Evolutionary conservation across 2,113 vertebrate species (phyloP).

Genomic region (Phalacrocorax carbo): DNA sequence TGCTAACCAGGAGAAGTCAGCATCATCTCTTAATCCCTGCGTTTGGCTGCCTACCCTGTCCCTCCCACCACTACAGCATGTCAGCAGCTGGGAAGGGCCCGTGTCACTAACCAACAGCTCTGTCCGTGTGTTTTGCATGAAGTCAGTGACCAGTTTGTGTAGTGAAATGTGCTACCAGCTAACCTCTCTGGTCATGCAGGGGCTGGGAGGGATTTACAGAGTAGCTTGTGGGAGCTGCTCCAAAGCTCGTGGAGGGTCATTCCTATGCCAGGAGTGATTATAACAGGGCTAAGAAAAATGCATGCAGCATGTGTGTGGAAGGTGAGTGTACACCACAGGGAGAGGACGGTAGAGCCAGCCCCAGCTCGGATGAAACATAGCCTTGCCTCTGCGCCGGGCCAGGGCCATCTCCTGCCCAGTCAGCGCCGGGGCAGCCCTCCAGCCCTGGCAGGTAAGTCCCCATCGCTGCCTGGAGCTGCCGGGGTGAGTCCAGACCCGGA

Average conservation of each 20-base stretch:
- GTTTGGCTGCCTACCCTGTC: background rate
- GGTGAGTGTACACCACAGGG: background rate
- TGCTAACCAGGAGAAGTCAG: background rate
- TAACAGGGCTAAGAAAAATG: background rate
- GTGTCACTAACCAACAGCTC: background rate
- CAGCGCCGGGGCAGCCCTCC: background rate
- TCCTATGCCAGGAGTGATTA: background rate
- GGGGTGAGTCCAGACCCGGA: background rate
- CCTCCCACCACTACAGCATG: background rate
- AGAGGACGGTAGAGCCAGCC: background rate
- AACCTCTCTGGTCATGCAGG: background rate
- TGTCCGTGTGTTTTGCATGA: conserved; percentile 60
- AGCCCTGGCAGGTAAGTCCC: conserved; percentile 6
- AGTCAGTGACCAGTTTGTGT: background rate
- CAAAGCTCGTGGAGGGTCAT: background rate
- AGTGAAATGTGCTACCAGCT: background rate
- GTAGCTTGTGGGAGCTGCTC: background rate
- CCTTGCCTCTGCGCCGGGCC: background rate
- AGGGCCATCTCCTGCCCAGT: background rate
- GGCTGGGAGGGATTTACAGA: background rate
- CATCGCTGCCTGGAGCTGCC: background rate
- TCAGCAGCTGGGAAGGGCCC: background rate
- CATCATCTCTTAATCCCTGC: background rate
- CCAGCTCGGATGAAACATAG: rapidly evolving
- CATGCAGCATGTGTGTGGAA: background rate